Evolutionary conservation across 2,888 invertebrate genomes (phyloP), one percentile per base, ranked within the genome.

Genomic region (Hoplodrina ambigua): DNA sequence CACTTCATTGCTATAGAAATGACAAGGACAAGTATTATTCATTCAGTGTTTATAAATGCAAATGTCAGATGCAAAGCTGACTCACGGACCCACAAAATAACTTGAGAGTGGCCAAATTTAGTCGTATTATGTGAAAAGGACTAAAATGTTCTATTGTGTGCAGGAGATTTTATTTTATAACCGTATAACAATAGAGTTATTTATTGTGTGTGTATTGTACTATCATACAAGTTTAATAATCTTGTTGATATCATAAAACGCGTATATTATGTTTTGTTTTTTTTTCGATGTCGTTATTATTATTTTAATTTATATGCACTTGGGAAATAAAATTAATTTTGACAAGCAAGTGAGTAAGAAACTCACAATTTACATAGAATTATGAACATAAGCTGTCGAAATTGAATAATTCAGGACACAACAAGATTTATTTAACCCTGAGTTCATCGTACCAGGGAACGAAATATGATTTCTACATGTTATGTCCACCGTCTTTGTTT

Each of bases 91-190:
- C 33, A 25, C 33, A 7, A 33, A 33, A 33, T 33, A 33, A 33
- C 37, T 37, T 8, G 8, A 37, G 8, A 8, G 8, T 25, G 25
- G 25, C 25, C 25, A 25, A 25, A 2, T 25, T 33, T 0, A 33
- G 33, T 33, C 4, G 7, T 33, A 33, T 33, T 33, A 4, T 17
- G 46, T 46, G 46, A 25, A 46, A 17, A 46, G 3, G 6, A 5
- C 17, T 46, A 7, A 46, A 55, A 68, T 68, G 68, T 37, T 15
- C 54, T 69, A 30, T 41, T 41, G 37, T 55, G 69, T 55, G 68
- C 69, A 69, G 69, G 55, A 69, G 46, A 33, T 19, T 3, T 30
- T 49, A 10, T n/a, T 13, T 33, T 53, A 25, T 7, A 30, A 41
- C 13, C 41, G 41, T 41, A 5, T 17, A 46, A 46, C 17, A 46